Evolutionary conservation across 1,140 invertebrate genomes (phyloP).

Genomic region (Geopemphigus sp.): DNA sequence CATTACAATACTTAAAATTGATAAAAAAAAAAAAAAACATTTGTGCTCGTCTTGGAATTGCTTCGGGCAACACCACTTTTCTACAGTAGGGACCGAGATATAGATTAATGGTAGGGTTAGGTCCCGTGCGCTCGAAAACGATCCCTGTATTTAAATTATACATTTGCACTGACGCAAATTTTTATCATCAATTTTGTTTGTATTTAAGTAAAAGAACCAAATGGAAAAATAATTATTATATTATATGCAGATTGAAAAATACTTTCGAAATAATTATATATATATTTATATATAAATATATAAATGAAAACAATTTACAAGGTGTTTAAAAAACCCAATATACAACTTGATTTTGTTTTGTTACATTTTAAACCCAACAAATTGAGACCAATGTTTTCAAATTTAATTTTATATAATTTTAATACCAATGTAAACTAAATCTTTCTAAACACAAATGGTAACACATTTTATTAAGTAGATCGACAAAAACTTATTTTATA

Average conservation of each 20-base stretch:
- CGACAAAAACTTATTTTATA: conserved; percentile 43
- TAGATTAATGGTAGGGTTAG: not conserved
- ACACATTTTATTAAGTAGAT: conserved; percentile 47
- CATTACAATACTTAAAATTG: not conserved
- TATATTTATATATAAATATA: too few relatives aligned
- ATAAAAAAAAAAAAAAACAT: conserved; percentile 1
- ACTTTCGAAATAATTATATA: conserved; percentile 26
- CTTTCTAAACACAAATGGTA: conserved; percentile 50
- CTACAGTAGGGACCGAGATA: conserved; percentile 1
- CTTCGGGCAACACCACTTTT: not conserved
- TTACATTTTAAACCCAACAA: conserved; percentile 37
- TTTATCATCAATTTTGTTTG: not conserved
- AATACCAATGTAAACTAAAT: conserved; percentile 43
- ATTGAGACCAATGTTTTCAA: conserved; percentile 20
- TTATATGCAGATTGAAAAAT: conserved; percentile 25
- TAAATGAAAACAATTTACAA: conserved; percentile 37
- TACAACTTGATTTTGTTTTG: conserved; percentile 26
- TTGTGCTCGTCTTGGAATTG: conserved; percentile 26
- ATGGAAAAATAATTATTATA: conserved; percentile 20
- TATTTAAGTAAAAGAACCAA: conserved; percentile 3
- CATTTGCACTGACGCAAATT: conserved; percentile 34
- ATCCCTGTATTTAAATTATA: conserved; percentile 4
- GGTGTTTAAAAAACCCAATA: conserved; percentile 9
- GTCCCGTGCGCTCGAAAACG: not conserved
- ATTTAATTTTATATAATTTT: conserved; percentile 36